Percentiles rank a stretch among this genome's conserved stretches.
Evolutionary conservation across 2,888 invertebrate genomes (phyloP).

Genomic region (Mongoloraphidia duomilia): DNA sequence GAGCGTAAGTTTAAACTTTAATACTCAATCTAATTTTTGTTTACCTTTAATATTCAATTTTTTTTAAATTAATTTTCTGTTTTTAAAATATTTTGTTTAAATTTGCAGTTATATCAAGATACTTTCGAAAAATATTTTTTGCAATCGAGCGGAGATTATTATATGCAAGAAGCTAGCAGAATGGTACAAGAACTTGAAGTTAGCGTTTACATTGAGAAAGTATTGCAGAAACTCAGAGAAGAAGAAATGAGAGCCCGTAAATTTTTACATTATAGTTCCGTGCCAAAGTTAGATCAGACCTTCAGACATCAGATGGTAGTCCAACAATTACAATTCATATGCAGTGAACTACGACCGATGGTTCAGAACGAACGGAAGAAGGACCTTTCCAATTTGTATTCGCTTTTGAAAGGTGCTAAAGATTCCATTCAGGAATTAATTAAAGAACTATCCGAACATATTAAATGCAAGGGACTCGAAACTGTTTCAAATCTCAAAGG

Average conservation of each 20-base stretch:
- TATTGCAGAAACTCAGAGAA: slow-evolving; percentile 57
- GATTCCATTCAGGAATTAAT: slow-evolving; percentile 54
- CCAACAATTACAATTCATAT: slow-evolving; percentile 61
- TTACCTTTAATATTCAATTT: too few relatives aligned
- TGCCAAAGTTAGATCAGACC: slow-evolving; percentile 38
- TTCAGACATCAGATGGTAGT: slow-evolving; percentile 60
- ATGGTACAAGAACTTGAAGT: slow-evolving; percentile 69
- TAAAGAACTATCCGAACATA: slow-evolving; percentile 34
- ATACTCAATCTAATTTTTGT: too few relatives aligned
- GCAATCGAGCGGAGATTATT: slow-evolving; percentile 67
- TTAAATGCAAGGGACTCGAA: slow-evolving; percentile 36
- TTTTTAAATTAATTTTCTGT: too few relatives aligned
- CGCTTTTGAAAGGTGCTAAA: slow-evolving; percentile 70
- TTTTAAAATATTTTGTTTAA: not conserved
- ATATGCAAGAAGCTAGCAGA: slow-evolving; percentile 63
- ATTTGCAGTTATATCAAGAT: slow-evolving; percentile 68
- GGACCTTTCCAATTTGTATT: slow-evolving; percentile 84
- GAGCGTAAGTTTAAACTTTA: slow-evolving; percentile 6
- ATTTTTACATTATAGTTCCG: slow-evolving; percentile 52
- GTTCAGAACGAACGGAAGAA: slow-evolving; percentile 54
- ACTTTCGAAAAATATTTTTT: slow-evolving; percentile 76
- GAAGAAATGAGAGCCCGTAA: slow-evolving; percentile 64
- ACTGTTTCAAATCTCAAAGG: slow-evolving; percentile 21
- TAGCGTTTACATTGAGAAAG: slow-evolving; percentile 84
- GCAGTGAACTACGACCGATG: slow-evolving; percentile 56